Evolutionary conservation across 2,113 vertebrate genomes (phyloP).

Genomic region (Cervus canadensis): DNA sequence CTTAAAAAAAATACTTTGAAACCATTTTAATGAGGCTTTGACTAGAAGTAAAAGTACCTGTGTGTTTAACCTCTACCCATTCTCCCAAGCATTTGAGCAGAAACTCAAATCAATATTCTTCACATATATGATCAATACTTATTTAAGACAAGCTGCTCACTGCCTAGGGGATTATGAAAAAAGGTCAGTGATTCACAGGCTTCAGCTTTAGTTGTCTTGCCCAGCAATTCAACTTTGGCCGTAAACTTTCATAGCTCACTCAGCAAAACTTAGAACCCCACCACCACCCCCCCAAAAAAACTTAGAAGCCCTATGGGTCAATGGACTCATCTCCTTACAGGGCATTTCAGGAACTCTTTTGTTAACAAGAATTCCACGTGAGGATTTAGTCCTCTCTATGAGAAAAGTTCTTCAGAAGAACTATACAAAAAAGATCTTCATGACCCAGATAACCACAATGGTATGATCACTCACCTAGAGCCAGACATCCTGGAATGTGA

Average conservation of each 20-base stretch:
- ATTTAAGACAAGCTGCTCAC: not conserved
- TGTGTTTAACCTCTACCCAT: not conserved
- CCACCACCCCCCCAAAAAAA: rapidly evolving
- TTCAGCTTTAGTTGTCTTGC: not conserved
- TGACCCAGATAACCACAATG: not conserved
- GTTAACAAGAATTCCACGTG: not conserved
- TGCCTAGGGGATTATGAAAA: not conserved
- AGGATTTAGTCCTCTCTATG: not conserved
- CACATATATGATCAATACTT: not conserved
- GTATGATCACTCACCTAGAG: not conserved
- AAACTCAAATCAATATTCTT: not conserved
- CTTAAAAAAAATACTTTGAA: not conserved
- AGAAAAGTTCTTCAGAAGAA: not conserved
- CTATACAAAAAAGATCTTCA: not conserved
- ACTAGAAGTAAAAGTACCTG: not conserved
- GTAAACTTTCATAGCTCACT: not conserved
- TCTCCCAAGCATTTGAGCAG: not conserved
- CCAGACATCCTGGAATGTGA: not conserved
- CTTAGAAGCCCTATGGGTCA: not conserved
- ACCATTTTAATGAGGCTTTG: not conserved
- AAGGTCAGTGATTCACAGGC: no score
- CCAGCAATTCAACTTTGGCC: not conserved
- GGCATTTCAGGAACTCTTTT: not conserved
- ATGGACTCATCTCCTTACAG: not conserved
- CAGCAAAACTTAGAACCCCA: not conserved